Evolutionary conservation across 2,113 vertebrate species (phyloP).

Genomic region (Indri indri): DNA sequence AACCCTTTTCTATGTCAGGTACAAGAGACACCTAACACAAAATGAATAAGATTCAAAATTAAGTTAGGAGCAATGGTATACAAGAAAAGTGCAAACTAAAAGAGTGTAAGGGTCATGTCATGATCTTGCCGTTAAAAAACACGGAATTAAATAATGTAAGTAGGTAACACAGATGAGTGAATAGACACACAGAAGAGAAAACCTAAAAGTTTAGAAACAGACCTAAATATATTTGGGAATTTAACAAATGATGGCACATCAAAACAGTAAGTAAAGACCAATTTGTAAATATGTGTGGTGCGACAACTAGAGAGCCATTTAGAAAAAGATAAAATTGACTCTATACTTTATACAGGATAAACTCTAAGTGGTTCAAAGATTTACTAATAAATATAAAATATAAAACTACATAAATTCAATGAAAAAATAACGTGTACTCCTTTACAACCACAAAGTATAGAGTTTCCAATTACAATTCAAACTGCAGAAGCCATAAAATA

Average conservation of each 20-base stretch:
- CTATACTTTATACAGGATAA: neutral
- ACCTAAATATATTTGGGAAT: neutral
- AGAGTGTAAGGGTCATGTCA: neutral
- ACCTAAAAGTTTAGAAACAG: neutral
- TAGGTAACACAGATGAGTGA: neutral
- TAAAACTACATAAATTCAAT: neutral
- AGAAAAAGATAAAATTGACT: conserved; percentile 1
- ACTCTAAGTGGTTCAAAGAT: neutral
- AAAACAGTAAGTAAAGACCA: neutral
- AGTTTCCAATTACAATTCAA: neutral
- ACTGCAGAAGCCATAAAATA: neutral
- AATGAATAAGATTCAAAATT: neutral
- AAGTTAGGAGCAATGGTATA: neutral
- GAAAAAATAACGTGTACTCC: neutral
- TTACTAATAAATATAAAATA: neutral
- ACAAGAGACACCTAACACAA: neutral
- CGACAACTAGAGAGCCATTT: neutral
- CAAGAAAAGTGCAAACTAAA: neutral
- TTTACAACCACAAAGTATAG: neutral
- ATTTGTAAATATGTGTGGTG: neutral
- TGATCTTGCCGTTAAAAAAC: neutral
- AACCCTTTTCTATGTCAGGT: neutral
- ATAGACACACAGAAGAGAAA: neutral
- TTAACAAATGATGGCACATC: neutral
- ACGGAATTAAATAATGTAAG: neutral